Evolutionary conservation across 2,888 invertebrate genomes (phyloP), one percentile per base, ranked within the genome.

Genomic region (Notodonta dromedarius): DNA sequence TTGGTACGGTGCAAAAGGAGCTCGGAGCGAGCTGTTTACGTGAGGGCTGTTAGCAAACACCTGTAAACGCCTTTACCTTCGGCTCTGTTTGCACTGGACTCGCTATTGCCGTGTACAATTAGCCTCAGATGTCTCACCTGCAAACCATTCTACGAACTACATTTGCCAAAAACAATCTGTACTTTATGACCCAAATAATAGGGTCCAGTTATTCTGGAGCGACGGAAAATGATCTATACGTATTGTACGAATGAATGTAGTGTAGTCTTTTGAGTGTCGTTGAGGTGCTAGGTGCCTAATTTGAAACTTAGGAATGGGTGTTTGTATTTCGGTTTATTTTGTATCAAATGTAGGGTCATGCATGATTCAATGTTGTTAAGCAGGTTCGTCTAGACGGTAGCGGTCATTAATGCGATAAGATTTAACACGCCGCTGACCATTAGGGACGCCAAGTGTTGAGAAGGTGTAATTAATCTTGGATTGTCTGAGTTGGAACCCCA

Each of bases 21-120:
- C 82, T 83, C 83, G 79, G 80, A 85, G 70, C 74, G 80, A 81
- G 82, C 83, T 90, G 89, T 92, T 92, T 91, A 90, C 89, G 89
- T 90, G 89, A 84, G 91, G 91, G 88, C 84, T 83, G 86, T 89
- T 85, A 74, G 86, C 88, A 89, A 89, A 91, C 89, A 91, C 87
- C 87, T 88, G 88, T 86, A 84, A 85, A 86, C 86, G 83, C 86
- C 86, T 85, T 84, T 83, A 73, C 80, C 77, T 75, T 82, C 76
- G 78, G 78, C 77, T 79, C 82, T 90, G 84, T 91, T 90, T 91
- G 84, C 78, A 82, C 86, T 88, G 88, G 87, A 87, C 86, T 85
- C 85, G 84, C 87, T 83, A 87, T 82, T 86, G 86, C 88, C 82
- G 81, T 85, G 87, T 86, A 87, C 90, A 90, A 91, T 91, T 92